Conservation (phyloP, 1,140 invertebrate species). For the Drosophila repletoides region DNA sequence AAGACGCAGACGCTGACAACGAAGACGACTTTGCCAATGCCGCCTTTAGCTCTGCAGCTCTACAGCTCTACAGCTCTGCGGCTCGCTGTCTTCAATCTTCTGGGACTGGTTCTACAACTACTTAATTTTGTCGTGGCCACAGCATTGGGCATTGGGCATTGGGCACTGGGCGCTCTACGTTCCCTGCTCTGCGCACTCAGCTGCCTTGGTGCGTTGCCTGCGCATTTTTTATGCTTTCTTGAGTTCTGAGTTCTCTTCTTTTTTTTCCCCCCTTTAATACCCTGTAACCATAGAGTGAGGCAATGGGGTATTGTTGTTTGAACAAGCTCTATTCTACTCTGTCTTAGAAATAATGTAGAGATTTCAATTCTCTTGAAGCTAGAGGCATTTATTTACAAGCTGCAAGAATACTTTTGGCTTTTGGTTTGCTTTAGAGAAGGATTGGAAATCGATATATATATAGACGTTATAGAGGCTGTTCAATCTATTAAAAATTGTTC, state of each 20-base stretch:
- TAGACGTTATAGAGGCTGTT: no score
- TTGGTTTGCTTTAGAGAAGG: no score
- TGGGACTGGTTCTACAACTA: conserved; percentile 72
- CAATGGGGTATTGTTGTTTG: neutral
- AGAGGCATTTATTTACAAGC: no score
- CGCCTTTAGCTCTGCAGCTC: conserved; percentile 26
- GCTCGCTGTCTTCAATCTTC: conserved; percentile 56
- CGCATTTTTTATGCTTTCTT: conserved; percentile 37
- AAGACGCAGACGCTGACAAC: conserved; percentile 7
- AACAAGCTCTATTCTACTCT: no score
- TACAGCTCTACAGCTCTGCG: no score
- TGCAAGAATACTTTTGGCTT: no score
- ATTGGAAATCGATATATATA: no score
- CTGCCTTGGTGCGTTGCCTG: conserved; percentile 29
- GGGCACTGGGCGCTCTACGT: conserved; percentile 1
- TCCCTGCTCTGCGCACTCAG: conserved; percentile 9
- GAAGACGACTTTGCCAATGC: conserved; percentile 23
- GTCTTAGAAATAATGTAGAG: no score
- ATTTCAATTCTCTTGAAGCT: no score
- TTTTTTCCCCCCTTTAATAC: conserved; percentile 1
- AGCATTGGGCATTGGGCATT: neutral
- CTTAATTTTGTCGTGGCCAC: conserved; percentile 64
- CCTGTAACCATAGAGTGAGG: neutral
- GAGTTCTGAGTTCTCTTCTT: neutral
- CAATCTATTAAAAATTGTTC: no score